Evolutionary conservation across 2,797 vertebrate genomes (phyloP), one percentile per base, ranked within the genome.

Genomic region (Rousettus madagascariensis): DNA sequence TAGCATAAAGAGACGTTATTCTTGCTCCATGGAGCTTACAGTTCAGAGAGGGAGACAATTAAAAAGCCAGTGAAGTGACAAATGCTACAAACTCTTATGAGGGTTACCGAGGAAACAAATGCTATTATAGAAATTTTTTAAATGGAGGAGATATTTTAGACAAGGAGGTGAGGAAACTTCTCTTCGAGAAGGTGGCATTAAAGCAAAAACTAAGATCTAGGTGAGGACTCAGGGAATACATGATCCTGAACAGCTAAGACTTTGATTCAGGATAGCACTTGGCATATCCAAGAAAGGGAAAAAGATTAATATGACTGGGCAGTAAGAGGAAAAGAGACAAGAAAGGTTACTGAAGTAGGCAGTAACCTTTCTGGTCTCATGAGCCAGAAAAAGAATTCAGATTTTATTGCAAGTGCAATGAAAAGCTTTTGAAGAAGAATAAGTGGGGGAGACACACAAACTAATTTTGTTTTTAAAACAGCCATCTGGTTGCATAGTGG

Each of bases 391-490:
- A 46, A 68, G 36, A 78, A 80, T 36, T n/a, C 9, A 38, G 57
- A 84, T 51, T 65, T 87, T 51, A 65, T 63, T 46, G 6, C 11
- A 65, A 33, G 20, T 16, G 13, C 17, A 38, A 8, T 15, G 9
- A 15, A 51, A 59, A 94, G 15, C 19, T 89, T 59, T 74, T 59
- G 17, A 74, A 65, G 41, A 38, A 57, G 66, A 20, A 33, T 53
- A 75, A 91, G 61, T 26, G 26, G 30, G 8, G 26, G 17, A 86
- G 33, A 82, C 57, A 83, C 33, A 84, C n/a, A 12, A 59, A 36
- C 57, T 68, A 65, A 66, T 87, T 78, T 69, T 83, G 9, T 53
- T 90, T 82, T 59, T n/a, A 24, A 55, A 93, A 49, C 6, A 33
- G 19, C 11, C 33, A 22, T 69, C 65, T 61, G 30, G 33, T 15